phyloP scores from a whole-genome alignment of 2,797 vertebrate species.

The Leuciscus waleckii region DNA sequence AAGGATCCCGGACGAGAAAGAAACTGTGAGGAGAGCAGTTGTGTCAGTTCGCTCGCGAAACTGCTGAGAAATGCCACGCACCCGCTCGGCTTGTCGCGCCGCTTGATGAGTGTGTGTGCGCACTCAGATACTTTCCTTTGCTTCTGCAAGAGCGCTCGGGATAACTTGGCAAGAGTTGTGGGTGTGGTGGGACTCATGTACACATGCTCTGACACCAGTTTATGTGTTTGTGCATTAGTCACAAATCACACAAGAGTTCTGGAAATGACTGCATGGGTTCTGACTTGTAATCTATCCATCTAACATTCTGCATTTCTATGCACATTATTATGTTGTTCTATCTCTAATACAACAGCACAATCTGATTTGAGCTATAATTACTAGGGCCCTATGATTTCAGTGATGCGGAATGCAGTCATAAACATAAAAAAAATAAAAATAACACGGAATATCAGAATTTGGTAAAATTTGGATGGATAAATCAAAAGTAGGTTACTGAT shows the following conservation, averaged over 20 bases:
- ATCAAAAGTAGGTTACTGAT: neutral
- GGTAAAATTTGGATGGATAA: no score
- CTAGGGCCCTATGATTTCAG: neutral
- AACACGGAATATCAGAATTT: neutral
- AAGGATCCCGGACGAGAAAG: constrained; percentile 64
- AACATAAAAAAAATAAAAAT: no score
- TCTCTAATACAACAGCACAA: neutral
- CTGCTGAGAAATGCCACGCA: constrained; percentile 68
- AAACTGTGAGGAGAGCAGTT: constrained; percentile 65
- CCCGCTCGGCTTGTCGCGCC: constrained; percentile 68
- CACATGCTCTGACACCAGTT: constrained; percentile 39
- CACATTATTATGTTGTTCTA: neutral
- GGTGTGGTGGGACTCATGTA: constrained; percentile 37
- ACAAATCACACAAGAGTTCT: constrained; percentile 19
- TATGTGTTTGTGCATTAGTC: constrained; percentile 32
- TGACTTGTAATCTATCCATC: neutral
- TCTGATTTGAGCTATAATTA: neutral
- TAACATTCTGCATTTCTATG: neutral
- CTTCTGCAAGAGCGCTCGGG: constrained; percentile 1
- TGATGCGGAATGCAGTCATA: neutral
- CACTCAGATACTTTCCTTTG: neutral
- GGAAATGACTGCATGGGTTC: constrained; percentile 8
- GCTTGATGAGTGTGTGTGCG: constrained; percentile 35
- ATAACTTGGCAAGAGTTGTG: constrained; percentile 21
- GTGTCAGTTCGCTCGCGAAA: constrained; percentile 67